Evolutionary conservation across 1,140 invertebrate species (phyloP).

Genomic region (Teleogryllus occipitalis): DNA sequence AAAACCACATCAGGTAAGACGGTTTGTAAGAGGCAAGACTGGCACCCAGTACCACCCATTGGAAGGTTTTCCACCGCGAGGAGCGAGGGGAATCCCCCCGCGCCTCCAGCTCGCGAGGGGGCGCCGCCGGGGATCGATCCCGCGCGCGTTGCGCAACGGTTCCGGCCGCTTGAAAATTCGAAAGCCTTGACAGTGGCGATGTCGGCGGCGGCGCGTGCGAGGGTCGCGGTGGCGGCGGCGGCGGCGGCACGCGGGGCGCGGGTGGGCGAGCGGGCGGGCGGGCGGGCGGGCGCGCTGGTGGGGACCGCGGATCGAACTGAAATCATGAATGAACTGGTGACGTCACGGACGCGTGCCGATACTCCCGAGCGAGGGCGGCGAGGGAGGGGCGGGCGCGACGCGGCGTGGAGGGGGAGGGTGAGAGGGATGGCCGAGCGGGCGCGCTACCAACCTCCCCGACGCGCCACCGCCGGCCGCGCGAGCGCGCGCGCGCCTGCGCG

Average conservation of each 20-base stretch:
- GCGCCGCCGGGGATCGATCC: not conserved
- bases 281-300: not conserved
- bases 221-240: not conserved
- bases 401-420: not conserved
- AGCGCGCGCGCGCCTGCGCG: too few species aligned
- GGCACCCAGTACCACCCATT: too few species aligned
- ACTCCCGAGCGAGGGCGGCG: not conserved
- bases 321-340: slow-evolving; percentile 22
- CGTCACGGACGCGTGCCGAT: slow-evolving; percentile 16
- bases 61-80: too few species aligned
- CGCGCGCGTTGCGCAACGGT: not conserved
- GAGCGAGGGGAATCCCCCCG: too few species aligned
- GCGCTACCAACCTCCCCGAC: not conserved
- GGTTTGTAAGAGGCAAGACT: too few species aligned
- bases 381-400: not conserved
- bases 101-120: too few species aligned
- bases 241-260: not conserved
- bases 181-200: slow-evolving; percentile 13
- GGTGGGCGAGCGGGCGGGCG: not conserved
- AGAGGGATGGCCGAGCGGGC: not conserved
- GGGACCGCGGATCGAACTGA: slow-evolving; percentile 10
- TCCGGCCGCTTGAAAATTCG: not conserved
- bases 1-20: too few species aligned
- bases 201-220: not conserved
- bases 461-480: not conserved